phyloP scores from a whole-genome alignment of 2,888 invertebrate species.

The Drosophila paranaensis region DNA sequence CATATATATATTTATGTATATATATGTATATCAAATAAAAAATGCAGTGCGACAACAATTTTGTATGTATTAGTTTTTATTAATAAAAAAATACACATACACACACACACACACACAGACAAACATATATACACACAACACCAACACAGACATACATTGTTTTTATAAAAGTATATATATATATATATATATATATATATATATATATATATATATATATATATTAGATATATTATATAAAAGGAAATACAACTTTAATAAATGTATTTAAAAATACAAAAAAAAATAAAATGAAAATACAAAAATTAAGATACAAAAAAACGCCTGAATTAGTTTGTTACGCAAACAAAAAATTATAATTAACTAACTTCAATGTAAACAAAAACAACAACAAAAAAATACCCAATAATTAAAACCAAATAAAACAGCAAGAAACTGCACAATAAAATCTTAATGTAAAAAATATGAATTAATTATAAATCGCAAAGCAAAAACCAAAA shows the following conservation, averaged over 20 bases:
- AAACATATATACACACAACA: conserved; percentile 41
- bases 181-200: conserved; percentile 66
- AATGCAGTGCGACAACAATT: conserved; percentile 66
- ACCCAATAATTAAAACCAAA: conserved; percentile 35
- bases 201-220: conserved; percentile 68
- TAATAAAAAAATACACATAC: conserved; percentile 51
- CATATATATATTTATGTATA: neutral
- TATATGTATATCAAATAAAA: conserved; percentile 41
- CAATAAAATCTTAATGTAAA: conserved; percentile 79
- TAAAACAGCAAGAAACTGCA: conserved; percentile 71
- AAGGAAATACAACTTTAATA: conserved; percentile 33
- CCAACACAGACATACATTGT: conserved; percentile 60
- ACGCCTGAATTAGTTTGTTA: conserved; percentile 78
- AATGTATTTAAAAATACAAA: conserved; percentile 61
- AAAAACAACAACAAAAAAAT: conserved; percentile 42
- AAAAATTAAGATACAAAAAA: conserved; percentile 60
- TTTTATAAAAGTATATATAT: conserved; percentile 73
- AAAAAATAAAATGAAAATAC: conserved; percentile 6
- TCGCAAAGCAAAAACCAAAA: conserved; percentile 52
- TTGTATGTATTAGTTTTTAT: conserved; percentile 78
- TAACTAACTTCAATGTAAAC: conserved; percentile 69
- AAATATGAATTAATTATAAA: conserved; percentile 67
- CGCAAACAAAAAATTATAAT: conserved; percentile 67
- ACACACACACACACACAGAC: conserved; percentile 44
- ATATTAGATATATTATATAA: conserved; percentile 63